Evolutionary conservation across 2,888 invertebrate genomes (phyloP), one percentile per base, ranked within the genome.

Genomic region (Sminthurinus aureus): DNA sequence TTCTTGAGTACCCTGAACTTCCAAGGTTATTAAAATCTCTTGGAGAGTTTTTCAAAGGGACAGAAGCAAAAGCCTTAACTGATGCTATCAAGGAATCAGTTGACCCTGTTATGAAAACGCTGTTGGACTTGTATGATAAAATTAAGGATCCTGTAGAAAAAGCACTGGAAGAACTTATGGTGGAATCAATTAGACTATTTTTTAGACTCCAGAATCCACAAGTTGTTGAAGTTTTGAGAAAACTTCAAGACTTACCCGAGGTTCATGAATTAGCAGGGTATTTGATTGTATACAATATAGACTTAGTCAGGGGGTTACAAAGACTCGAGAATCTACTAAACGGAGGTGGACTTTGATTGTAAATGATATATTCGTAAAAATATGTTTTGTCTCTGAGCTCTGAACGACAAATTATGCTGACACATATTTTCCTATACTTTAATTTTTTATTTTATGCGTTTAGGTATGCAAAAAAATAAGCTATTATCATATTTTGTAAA

Each of bases 231-330:
- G 80, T 73, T 18, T 12, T 80, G 11, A 67, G 50, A 15, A 73
- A 80, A 58, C 38, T 80, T 20, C 80, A 73, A 26, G 52, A 51
- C 22, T 24, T 80, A 11, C 80, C 80, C 0, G 80, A 80, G 50
- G 50, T 80, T 11, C 51, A 38, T 2, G 15, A 67, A 69, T 2
- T 79, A 12, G 79, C 38, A 18, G n/a, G 38, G 13, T 58, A 74
- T 50, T 26, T 74, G 15, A 74, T 18, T 18, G 50, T 50, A 13
- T 51, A n/a, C 8, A 51, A 50, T 50, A 50, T 74, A 50, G 74
- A 74, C 20, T 24, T 74, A 50, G 6, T 74, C 50, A 51, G 15
- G 50, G 13, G 8, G 15, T 9, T 50, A 50, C 22, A 74, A 51
- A 74, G 15, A 18, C 51, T 74, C 3, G 74, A 74, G 74, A 51